Evolutionary conservation across 2,113 vertebrate genomes (phyloP).

Genomic region (Pandion haliaetus): DNA sequence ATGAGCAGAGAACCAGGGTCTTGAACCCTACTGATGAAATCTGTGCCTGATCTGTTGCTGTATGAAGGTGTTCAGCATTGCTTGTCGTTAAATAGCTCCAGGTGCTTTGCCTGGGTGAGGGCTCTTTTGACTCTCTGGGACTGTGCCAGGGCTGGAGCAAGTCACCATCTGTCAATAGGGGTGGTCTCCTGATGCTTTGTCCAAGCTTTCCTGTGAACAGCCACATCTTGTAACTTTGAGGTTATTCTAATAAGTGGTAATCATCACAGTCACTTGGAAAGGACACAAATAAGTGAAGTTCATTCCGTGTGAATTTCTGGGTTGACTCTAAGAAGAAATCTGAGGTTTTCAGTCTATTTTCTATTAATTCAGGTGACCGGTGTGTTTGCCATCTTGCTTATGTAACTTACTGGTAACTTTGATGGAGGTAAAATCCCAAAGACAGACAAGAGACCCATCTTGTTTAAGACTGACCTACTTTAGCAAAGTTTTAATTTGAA

Average conservation of each 20-base stretch:
- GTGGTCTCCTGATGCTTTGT: neutral
- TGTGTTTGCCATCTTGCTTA: neutral
- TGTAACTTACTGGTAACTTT: neutral
- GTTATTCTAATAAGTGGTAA: neutral
- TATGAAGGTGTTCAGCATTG: neutral
- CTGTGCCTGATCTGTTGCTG: neutral
- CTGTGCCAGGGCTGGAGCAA: neutral
- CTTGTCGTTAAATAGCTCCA: neutral
- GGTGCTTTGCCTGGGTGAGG: neutral
- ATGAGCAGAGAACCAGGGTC: neutral
- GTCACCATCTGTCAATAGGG: accelerated
- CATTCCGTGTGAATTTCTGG: neutral
- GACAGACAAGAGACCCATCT: neutral
- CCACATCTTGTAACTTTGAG: neutral
- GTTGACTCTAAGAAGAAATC: neutral
- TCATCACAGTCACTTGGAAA: neutral
- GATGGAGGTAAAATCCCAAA: neutral
- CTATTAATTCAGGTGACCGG: neutral
- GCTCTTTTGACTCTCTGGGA: neutral
- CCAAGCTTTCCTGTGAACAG: neutral
- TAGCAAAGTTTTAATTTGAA: neutral
- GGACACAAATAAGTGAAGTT: neutral
- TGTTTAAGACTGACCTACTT: neutral
- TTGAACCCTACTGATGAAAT: neutral
- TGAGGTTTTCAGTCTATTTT: neutral